Evolutionary conservation across 2,113 vertebrate species (phyloP), one percentile per base, ranked within the genome.

Genomic region (Carassius gibelio): DNA sequence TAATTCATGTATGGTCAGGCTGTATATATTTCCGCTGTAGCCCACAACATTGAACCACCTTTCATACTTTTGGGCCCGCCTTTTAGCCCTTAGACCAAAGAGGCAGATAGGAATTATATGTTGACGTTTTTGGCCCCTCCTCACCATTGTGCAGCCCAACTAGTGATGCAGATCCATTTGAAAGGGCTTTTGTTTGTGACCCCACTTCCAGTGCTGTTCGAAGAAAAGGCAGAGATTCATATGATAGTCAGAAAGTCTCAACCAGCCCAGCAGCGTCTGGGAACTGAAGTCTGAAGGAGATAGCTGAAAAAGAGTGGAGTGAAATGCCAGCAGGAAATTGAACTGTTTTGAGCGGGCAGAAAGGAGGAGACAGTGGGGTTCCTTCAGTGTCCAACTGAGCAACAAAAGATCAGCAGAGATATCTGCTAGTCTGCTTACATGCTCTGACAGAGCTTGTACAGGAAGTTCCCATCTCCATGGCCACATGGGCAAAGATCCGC

Each of bases 301-400:
- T 45, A 17, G 57, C 30, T 45, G 50, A 30, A 61, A 75, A 59
- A 4, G 34, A 19, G 75, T 76, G 4, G 38, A 71, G 38, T 59
- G 64, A 90, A 90, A 91, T 91, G 89, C 88, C 91, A 91, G 92
- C 90, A 87, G 92, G 93, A 90, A 91, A 88, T 89, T 87, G 87
- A 92, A 88, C 90, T 88, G 91, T 92, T 86, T 90, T 91, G 90
- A 92, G 78, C 89, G 89, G 93, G 42, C 8, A n/a, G 17, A 23
- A 30, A 55, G 15, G 86, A 64, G 72, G 7, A 38, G 71, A 23
- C 87, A 79, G 87, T 85, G 85, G 72, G 88, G 86, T 84, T 85
- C 89, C 88, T 92, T 93, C 14, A 19, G 30, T n/a, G 75, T 48
- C 34, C 81, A 55, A 38, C 74, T 48, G 74, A 26, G 81, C 21